Conservation (phyloP, 2,888 invertebrate genomes). For the Thera obeliscata region DNA sequence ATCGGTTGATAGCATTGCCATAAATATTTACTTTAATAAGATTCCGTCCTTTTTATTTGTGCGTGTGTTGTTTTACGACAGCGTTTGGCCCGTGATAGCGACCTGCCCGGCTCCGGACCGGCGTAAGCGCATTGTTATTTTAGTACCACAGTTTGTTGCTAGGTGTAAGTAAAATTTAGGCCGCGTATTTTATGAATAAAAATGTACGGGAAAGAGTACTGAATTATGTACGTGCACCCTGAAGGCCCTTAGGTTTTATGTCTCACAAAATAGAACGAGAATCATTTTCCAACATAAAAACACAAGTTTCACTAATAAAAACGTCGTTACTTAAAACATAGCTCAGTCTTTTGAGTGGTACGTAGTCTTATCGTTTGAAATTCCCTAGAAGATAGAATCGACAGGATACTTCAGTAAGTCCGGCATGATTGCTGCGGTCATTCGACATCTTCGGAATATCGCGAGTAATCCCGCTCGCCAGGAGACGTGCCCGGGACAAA, state of each 20-base stretch:
- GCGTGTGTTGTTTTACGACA: conserved; percentile 78
- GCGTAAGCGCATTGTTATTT: conserved; percentile 72
- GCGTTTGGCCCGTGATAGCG: conserved; percentile 72
- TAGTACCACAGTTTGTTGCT: conserved; percentile 61
- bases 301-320: conserved; percentile 14
- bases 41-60: conserved; percentile 81
- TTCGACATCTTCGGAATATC: conserved; percentile 58
- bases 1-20: conserved; percentile 82
- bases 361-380: conserved; percentile 30
- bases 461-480: conserved; percentile 63
- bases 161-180: conserved; percentile 58
- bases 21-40: conserved; percentile 85
- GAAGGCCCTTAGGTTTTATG: conserved; percentile 21
- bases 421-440: conserved; percentile 63
- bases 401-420: conserved; percentile 47
- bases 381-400: conserved; percentile 41
- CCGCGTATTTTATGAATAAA: conserved; percentile 30
- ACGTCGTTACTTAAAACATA: neutral
- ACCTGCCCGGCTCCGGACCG: conserved; percentile 59
- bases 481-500: conserved; percentile 70
- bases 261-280: conserved; percentile 5
- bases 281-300: neutral
- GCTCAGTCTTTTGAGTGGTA: conserved; percentile 12
- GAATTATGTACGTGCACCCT: conserved; percentile 18
- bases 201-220: conserved; percentile 11